These are phyloP conservation scores for Macaca fascicularis DNA, from an alignment of 2,113 vertebrate genomes.

Conservation along the genomic window T2T-MFA8v1.1 NC_088385.1:136197001-136197500, in stretches of 20 bases:
- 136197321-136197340: background rate
- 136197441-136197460: background rate
- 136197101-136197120: too few relatives aligned
- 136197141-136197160: fast-evolving
- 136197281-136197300: background rate
- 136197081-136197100: background rate
- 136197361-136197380: background rate
- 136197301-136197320: background rate
- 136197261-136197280: background rate
- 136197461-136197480: background rate
- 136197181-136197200: fast-evolving
- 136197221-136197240: fast-evolving
- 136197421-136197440: background rate
- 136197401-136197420: background rate
- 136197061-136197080: fast-evolving
- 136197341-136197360: background rate
- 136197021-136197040: background rate
- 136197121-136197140: background rate
- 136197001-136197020: background rate
- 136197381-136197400: background rate
- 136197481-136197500: background rate
- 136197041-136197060: background rate
- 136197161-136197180: background rate
- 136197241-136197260: background rate
- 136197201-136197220: background rate